Evolutionary conservation across 2,888 invertebrate species (phyloP), one percentile per base, ranked within the genome.

Genomic region (Teleogryllus oceanicus): DNA sequence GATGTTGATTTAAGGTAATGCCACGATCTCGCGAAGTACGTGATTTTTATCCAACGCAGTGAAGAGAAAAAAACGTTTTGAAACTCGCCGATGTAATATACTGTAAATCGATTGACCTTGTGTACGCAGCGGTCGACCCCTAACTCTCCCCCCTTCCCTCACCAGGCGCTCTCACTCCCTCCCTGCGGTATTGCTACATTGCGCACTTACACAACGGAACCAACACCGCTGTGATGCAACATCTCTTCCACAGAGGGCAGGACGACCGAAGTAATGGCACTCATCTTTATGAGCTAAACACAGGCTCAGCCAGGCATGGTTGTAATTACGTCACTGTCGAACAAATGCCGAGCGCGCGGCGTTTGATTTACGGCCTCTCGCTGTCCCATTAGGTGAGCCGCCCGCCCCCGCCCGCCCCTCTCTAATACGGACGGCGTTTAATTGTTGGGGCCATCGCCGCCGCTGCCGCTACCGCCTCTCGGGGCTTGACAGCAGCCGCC

Each of bases 291-390:
- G 62, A n/a, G 62, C 62, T 62, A 18, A 13, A 18, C 62, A 18
- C 62, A 18, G 13, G 16, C 62, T 13, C 62, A 62, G 13, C 62
- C 62, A 62, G 62, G 62, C 62, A 62, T n/a, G 62, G 16, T 62
- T 62, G 37, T 62, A 62, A 62, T 62, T 13, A 62, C 62, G 62
- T 62, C 62, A 62, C 62, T 62, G 62, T 62, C 62, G 62, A 62
- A 62, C 62, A 62, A 62, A 62, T 62, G 62, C 62, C 16, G 16
- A n/a, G 16, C n/a, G 13, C 62, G 62, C 62, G 62, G n/a, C 62
- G 62, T 62, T 62, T 62, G 62, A 62, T 62, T 62, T 62, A 62
- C 62, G 62, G 62, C n/a, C 62, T 18, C 62, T 18, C 62, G 62
- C 62, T 62, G 13, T n/a, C 62, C 62, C 62, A 18, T 62, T n/a